Evolutionary conservation across 2,113 vertebrate genomes (phyloP), one percentile per base, ranked within the genome.

Genomic region (Pungitius pungitius): DNA sequence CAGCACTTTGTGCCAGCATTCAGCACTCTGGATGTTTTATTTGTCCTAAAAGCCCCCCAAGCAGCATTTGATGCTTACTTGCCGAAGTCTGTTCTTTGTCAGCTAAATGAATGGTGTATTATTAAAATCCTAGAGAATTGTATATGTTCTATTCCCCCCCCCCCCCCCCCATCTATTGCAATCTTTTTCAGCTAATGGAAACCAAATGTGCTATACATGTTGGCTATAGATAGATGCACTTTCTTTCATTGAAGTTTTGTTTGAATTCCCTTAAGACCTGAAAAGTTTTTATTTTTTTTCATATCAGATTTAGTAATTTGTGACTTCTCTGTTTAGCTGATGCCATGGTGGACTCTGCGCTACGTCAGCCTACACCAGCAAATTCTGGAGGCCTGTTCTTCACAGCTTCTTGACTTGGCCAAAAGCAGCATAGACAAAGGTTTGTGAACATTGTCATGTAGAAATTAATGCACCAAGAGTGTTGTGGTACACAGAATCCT

Each of bases 311-410:
- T 40, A 26, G 4, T 60, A 11, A 30, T 59, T 9, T 35, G 6
- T 55, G 5, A 37, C 2, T 27, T 45, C n/a, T 61, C 43, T 60
- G 45, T 83, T 20, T 30, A 99, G 98, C 92, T 95, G 0, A 88
- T 98, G 69, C 89, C 96, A 2, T 99, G 97, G 95, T 99, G 97
- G 97, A 96, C 95, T 0, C 82, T 99, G 58, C 94, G 97, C 63
- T 99, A 92, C 78, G 80, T 94, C 69, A 93, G 83, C 74, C 89
- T 97, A 77, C 98, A 99, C 79, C 98, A 99, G 88, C 96, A 98
- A 37, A 73, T 99, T 77, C 86, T 99, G 63, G 97, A 97, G 82
- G 96, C 96, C 40, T 94, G 95, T 66, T 99, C 97, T 8, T 92
- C 88, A 17, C 92, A 95, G 82, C 95, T 99, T 1, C 93, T 94